Evolutionary conservation across 2,797 vertebrate genomes (phyloP).

Genomic region (Aulostomus chinensis): DNA sequence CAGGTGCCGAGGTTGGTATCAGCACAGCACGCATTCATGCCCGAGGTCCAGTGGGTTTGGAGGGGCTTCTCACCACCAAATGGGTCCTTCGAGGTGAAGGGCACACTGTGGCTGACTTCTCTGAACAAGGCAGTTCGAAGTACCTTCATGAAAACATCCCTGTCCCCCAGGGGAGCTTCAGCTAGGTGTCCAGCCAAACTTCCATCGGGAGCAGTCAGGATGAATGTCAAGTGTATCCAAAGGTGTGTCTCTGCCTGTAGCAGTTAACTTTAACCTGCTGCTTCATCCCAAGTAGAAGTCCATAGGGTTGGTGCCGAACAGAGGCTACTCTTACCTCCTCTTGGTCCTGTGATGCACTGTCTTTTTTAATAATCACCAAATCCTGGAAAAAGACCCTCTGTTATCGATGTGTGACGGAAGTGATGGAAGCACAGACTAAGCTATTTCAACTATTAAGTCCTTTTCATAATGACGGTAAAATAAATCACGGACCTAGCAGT

Average conservation of each 20-base stretch:
- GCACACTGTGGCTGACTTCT: slow-evolving; percentile 94
- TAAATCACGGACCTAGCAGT: slow-evolving; percentile 16
- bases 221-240: slow-evolving; percentile 17
- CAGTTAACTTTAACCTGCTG: slow-evolving; percentile 15
- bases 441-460: background rate
- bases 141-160: slow-evolving; percentile 94
- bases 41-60: slow-evolving; percentile 93
- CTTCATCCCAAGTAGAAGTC: slow-evolving; percentile 16
- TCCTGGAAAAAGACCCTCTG: background rate
- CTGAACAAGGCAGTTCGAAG: slow-evolving; percentile 93
- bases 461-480: slow-evolving; percentile 25
- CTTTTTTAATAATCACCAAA: background rate
- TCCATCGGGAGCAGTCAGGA: slow-evolving; percentile 7
- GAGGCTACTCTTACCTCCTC: background rate
- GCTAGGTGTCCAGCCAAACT: slow-evolving; percentile 35
- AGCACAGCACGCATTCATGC: slow-evolving; percentile 96
- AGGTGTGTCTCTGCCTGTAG: slow-evolving; percentile 20
- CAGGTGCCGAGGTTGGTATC: slow-evolving; percentile 97
- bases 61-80: slow-evolving; percentile 95
- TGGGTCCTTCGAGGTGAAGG: slow-evolving; percentile 93
- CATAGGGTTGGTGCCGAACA: slow-evolving; percentile 12
- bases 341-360: background rate
- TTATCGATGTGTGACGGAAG: background rate
- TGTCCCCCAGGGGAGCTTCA: slow-evolving; percentile 77
- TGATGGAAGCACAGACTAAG: background rate